phyloP scores from a whole-genome alignment of 2,888 invertebrate genomes.

The Orchestes rusci region DNA sequence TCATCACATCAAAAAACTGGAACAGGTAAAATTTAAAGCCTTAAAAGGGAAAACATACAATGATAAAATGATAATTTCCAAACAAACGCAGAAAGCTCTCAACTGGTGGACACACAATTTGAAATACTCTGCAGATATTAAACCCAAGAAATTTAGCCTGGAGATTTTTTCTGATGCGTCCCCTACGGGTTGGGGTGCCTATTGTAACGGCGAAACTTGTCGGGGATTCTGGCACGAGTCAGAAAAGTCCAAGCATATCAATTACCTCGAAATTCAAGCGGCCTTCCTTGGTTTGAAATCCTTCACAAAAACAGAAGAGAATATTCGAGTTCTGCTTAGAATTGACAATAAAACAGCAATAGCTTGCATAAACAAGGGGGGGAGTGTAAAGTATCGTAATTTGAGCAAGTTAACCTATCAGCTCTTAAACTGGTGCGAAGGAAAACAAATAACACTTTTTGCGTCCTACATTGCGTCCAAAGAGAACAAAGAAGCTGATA shows the following conservation, averaged over 20 bases:
- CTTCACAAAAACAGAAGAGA: constrained; percentile 1
- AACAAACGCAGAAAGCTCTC: constrained; percentile 1
- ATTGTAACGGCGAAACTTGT: background rate
- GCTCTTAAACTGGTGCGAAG: constrained; percentile 3
- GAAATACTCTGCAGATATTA: constrained; percentile 2
- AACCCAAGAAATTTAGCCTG: constrained; percentile 2
- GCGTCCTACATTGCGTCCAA: constrained; percentile 6
- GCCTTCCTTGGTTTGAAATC: constrained; percentile 9
- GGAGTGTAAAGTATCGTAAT: constrained; percentile 4
- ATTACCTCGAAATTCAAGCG: constrained; percentile 4
- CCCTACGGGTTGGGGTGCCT: constrained; percentile 1
- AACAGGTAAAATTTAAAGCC: constrained; percentile 7
- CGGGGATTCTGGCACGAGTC: constrained; percentile 2
- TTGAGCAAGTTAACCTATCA: constrained; percentile 4
- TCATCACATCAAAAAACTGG: too few species aligned
- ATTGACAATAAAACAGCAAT: constrained; percentile 6
- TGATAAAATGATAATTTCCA: background rate
- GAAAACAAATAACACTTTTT: constrained; percentile 3
- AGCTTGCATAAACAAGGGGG: constrained; percentile 5
- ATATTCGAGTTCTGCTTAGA: constrained; percentile 3
- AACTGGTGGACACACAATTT: constrained; percentile 4
- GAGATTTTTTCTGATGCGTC: constrained; percentile 5
- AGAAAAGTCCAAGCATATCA: constrained; percentile 5
- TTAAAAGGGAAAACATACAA: constrained; percentile 9
- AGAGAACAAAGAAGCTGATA: constrained; percentile 4